phyloP scores from a whole-genome alignment of 2,113 vertebrate genomes.

The Siniperca knerii region DNA sequence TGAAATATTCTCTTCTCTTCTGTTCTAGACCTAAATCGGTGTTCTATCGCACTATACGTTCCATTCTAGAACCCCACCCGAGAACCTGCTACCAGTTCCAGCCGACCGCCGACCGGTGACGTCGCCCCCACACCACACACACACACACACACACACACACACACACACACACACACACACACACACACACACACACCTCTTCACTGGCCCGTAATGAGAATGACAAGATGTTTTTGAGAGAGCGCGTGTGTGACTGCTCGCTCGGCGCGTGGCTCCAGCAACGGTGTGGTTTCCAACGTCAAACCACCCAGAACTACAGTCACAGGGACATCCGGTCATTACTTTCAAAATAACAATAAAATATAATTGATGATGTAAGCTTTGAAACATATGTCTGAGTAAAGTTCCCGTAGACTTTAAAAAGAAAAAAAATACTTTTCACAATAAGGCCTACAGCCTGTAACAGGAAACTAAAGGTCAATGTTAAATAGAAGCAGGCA shows the following conservation, averaged over 20 bases:
- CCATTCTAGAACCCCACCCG: not conserved
- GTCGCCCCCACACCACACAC: not conserved
- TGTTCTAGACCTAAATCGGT: not conserved
- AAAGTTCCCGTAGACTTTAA: not conserved
- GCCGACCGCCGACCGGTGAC: not conserved
- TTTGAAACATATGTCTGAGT: not conserved
- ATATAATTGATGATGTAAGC: not conserved
- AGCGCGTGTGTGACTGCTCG: slow-evolving; percentile 55
- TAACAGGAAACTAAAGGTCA: not conserved
- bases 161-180: slow-evolving; percentile 14
- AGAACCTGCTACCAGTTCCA: not conserved
- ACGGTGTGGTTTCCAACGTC: slow-evolving; percentile 17
- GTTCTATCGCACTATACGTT: not conserved
- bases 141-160: not conserved
- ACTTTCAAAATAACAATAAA: slow-evolving; percentile 60
- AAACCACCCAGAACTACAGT: not conserved
- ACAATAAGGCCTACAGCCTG: not conserved
- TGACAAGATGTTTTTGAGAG: slow-evolving; percentile 59
- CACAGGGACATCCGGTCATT: slow-evolving; percentile 34
- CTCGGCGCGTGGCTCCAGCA: slow-evolving; percentile 58
- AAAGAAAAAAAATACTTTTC: not conserved
- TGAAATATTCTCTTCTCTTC: too few relatives aligned
- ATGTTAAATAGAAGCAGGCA: not conserved
- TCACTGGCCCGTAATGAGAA: slow-evolving; percentile 7
- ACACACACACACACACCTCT: not conserved